Evolutionary conservation across 2,888 invertebrate genomes (phyloP), one percentile per base, ranked within the genome.

Genomic region (Dicyrtomina minuta): DNA sequence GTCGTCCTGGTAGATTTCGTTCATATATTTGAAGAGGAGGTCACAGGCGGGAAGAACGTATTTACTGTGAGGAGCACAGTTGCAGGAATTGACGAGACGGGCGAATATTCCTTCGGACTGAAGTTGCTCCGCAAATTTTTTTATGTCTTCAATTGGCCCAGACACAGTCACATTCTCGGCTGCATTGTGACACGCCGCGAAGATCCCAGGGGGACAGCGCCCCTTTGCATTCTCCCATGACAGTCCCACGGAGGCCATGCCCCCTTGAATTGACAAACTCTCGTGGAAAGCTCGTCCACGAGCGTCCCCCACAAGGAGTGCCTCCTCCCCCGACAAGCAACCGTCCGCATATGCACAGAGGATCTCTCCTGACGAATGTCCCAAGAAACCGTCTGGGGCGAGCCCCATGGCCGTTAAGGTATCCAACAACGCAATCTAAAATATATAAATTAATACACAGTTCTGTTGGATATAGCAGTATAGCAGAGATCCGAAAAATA

Each of bases 261-360:
- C 82, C 51, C 81, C 81, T 0, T 73, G 65, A 12, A 78, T 77
- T 17, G 80, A 68, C 13, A 75, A 77, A 8, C 80, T 79, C 2
- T 81, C 80, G 60, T 79, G 73, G 6, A 82, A 79, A 59, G 80
- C 78, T 46, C 78, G 79, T 17, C 83, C 84, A 76, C 86, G 8
- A 13, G 65, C 64, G 24, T 62, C 27, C 1, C 55, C 58, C 1
- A 95, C 90, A 78, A 96, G 84, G 69, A 97, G 90, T 0, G 96
- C 90, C 84, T 98, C 96, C 82, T 96, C 96, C 1, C 91, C 89
- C 5, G 93, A 94, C 79, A 98, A 88, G 56, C 93, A 91, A 13
- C 93, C 96, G 84, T 97, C 97, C 20, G 96, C 96, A 83, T 97
- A 97, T 12, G 95, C 96, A 82, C 96, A 97, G 1, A 93, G 93